phyloP scores from a whole-genome alignment of 2,888 invertebrate species.

The Himalopsyche kuldschensis region DNA sequence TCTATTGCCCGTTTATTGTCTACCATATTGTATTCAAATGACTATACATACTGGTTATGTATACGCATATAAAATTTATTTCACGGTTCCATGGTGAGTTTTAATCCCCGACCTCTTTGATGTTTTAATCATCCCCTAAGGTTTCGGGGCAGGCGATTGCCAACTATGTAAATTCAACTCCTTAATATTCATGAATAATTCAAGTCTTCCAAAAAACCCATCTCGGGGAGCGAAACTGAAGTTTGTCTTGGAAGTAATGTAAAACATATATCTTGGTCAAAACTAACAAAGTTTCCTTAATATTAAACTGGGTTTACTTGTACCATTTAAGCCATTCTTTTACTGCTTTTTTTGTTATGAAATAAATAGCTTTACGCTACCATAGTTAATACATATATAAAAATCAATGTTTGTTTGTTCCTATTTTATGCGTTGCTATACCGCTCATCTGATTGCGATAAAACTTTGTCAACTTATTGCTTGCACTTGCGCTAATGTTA shows the following conservation, averaged over 20 bases:
- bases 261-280: background rate
- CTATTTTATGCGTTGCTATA: too few species aligned
- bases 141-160: constrained; percentile 1
- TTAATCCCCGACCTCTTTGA: background rate
- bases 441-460: too few species aligned
- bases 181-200: constrained; percentile 30
- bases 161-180: constrained; percentile 20
- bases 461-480: too few species aligned
- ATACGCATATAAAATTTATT: background rate
- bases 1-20: background rate
- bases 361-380: too few species aligned
- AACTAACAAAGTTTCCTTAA: background rate
- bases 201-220: constrained; percentile 8
- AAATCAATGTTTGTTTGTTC: too few species aligned
- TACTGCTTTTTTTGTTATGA: too few species aligned
- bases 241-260: background rate
- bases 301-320: background rate
- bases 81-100: constrained; percentile 36
- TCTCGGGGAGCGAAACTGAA: constrained; percentile 2
- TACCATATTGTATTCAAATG: background rate
- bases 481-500: too few species aligned
- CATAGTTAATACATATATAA: too few species aligned
- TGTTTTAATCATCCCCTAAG: constrained; percentile 20
- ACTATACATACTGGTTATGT: background rate
- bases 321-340: too few species aligned